Evolutionary conservation across 1,140 invertebrate species (phyloP).

Genomic region (Theocolax elegans): DNA sequence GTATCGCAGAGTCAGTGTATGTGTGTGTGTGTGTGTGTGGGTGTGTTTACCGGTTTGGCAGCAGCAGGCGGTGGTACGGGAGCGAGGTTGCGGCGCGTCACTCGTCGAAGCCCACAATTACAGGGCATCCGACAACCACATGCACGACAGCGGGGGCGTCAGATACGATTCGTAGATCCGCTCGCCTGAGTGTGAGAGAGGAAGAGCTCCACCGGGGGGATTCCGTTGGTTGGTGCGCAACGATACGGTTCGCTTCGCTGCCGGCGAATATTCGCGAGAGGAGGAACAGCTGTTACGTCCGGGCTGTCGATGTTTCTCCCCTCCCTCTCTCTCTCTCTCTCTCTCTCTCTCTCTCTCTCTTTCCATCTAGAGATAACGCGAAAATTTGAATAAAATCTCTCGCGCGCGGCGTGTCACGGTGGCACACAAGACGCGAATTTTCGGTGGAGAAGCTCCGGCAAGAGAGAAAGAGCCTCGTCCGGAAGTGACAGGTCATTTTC

Average conservation of each 20-base stretch:
- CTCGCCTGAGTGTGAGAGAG: too few relatives aligned
- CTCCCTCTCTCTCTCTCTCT: too few relatives aligned
- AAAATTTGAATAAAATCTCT: conserved; percentile 50
- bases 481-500: conserved; percentile 65
- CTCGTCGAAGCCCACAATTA: conserved; percentile 21
- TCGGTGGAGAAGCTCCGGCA: too few relatives aligned
- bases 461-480: too few relatives aligned
- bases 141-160: not conserved
- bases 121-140: conserved; percentile 15
- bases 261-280: too few relatives aligned
- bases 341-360: too few relatives aligned
- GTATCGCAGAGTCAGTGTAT: too few relatives aligned
- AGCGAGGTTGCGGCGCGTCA: not conserved
- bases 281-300: conserved; percentile 37
- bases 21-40: too few relatives aligned
- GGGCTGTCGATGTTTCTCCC: conserved; percentile 16
- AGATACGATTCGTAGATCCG: too few relatives aligned
- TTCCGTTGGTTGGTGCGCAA: too few relatives aligned
- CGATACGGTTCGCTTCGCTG: too few relatives aligned
- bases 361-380: conserved; percentile 39
- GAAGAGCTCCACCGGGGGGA: not conserved
- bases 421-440: conserved; percentile 12
- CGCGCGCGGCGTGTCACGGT: conserved; percentile 9
- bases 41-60: too few relatives aligned
- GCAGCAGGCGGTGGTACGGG: not conserved